Evolutionary conservation across 2,113 vertebrate genomes (phyloP), one percentile per base, ranked within the genome.

Genomic region (Amphilophus citrinellus): DNA sequence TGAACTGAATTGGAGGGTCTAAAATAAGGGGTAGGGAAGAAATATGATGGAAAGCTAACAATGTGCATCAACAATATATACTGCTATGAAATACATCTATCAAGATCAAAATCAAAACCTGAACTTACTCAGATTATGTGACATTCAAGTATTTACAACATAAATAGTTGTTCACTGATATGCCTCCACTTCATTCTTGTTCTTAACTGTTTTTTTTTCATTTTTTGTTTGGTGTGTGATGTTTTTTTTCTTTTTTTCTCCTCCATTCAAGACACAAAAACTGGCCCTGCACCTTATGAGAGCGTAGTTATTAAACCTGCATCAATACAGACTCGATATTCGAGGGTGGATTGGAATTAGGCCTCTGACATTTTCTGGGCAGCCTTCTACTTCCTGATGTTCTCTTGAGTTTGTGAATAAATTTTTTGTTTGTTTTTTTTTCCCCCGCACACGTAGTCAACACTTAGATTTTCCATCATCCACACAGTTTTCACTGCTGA

Each of bases 321-420:
- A 32, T 73, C 24, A 3, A 73, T 73, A 53, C 66, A 53, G 44
- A 53, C 47, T 73, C 6, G 2, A 73, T 73, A 53, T 73, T 53
- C 24, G 66, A 32, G 27, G 44, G 44, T 2, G 17, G 66, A 32
- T 73, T 73, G 44, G 47, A 73, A 71, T 30, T 30, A 71, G 66
- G 44, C 6, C 44, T 73, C 47, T 32, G 66, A 73, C 66, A 73
- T 73, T 73, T 73, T 73, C 66, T 73, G 66, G 66, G 66, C 47
- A 53, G 66, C 66, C 66, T n/a, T 73, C 44, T 27, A 73, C 24
- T 53, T 73, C 20, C 47, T 27, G 20, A 20, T 53, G 17, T 27
- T 53, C 58, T 6, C 22, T n/a, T 7, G 22, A 11, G 58, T 60
- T 60, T 60, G 56, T 5, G 50, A 53, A 30, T 30, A 30, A 2